These are phyloP conservation scores for Eospalax fontanierii DNA, from an alignment of 2,797 vertebrate genomes.

Conservation along the genomic window DNA sequence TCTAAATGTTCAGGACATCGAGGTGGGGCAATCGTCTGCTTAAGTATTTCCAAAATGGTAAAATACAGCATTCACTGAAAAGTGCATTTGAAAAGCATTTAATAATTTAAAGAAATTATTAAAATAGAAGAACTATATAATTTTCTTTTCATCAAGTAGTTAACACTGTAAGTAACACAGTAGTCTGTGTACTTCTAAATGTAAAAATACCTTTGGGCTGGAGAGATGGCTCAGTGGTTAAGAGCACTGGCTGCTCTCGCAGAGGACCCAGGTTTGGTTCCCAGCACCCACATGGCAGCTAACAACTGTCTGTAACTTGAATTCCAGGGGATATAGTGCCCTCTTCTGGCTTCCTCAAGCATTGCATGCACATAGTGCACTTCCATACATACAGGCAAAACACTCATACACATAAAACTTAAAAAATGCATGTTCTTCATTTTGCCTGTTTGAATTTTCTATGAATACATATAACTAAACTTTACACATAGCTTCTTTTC, in stretches of 20 bases:
- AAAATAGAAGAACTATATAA: background rate
- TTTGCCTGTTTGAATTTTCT: background rate
- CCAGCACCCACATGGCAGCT: no score
- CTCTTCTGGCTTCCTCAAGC: no score
- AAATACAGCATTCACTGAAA: background rate
- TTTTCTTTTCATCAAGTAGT: background rate
- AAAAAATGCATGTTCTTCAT: no score
- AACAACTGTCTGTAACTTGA: no score
- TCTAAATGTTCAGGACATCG: background rate
- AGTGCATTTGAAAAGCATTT: background rate
- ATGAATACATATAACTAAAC: background rate
- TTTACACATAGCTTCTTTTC: background rate
- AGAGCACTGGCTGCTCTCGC: no score
- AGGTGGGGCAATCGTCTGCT: background rate
- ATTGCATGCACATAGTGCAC: no score
- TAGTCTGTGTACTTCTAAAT: background rate
- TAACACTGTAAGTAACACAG: background rate
- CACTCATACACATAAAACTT: no score
- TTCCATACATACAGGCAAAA: background rate
- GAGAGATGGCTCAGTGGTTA: no score
- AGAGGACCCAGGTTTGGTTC: no score
- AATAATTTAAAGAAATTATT: background rate
- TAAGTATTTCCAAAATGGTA: background rate
- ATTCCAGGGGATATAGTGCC: no score
- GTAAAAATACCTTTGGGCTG: background rate